Percentiles rank a stretch among this genome's conserved stretches.
These are phyloP conservation scores for Maniola jurtina DNA, from an alignment of 1,140 invertebrate species.

Conservation along the genomic window DNA sequence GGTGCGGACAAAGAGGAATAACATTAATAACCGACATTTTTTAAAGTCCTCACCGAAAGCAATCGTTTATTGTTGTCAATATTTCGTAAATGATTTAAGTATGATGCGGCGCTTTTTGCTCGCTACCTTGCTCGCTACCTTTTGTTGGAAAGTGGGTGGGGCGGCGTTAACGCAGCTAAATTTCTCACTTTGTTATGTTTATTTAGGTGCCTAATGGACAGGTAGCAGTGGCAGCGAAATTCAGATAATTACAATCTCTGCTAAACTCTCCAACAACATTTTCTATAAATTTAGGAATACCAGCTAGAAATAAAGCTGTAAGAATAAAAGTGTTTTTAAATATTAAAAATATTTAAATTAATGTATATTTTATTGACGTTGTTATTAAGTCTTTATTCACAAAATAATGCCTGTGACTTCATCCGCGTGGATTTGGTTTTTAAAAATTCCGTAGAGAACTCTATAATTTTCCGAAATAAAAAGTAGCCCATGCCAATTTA, in stretches of 20 bases:
- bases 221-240: constrained; percentile 55
- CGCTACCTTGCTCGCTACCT: constrained; percentile 49
- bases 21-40: constrained; percentile 77
- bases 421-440: too few relatives aligned
- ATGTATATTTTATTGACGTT: too few relatives aligned
- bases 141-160: constrained; percentile 59
- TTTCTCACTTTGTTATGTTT: constrained; percentile 68
- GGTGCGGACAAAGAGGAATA: constrained; percentile 72
- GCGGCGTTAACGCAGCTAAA: constrained; percentile 57
- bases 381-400: too few relatives aligned
- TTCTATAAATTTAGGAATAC: too few relatives aligned
- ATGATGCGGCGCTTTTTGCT: constrained; percentile 69
- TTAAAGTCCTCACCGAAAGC: constrained; percentile 66
- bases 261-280: background rate
- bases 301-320: too few relatives aligned
- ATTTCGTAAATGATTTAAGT: constrained; percentile 77
- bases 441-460: too few relatives aligned
- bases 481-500: too few relatives aligned
- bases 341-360: too few relatives aligned
- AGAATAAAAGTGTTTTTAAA: too few relatives aligned
- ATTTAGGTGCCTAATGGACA: constrained; percentile 74
- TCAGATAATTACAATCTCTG: constrained; percentile 9
- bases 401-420: too few relatives aligned
- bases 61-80: constrained; percentile 75
- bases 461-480: too few relatives aligned